Conservation (phyloP, 2,113 vertebrate species). For the Corythaixoides concolor region DNA sequence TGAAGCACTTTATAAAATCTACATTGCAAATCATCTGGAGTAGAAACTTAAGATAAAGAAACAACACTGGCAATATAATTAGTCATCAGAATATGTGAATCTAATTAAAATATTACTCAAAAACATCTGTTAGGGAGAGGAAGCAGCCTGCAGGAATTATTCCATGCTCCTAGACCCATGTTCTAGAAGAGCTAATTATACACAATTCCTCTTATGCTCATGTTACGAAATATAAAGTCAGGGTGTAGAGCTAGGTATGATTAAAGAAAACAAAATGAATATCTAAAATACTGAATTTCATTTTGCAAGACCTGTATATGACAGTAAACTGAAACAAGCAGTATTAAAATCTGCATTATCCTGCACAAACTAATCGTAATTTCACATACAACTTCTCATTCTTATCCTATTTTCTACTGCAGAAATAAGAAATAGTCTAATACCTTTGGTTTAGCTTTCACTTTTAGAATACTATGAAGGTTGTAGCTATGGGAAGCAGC, state of each 20-base stretch:
- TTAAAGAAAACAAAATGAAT: not conserved
- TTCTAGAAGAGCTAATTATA: slow-evolving; percentile 34
- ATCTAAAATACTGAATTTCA: not conserved
- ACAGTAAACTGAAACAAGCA: not conserved
- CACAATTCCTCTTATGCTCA: not conserved
- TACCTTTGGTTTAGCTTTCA: not conserved
- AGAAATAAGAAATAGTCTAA: not conserved
- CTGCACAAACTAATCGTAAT: not conserved
- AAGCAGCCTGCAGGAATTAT: slow-evolving; percentile 50
- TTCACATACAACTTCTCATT: not conserved
- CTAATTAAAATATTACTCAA: slow-evolving; percentile 58
- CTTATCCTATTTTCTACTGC: not conserved
- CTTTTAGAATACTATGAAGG: not conserved
- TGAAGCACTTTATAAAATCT: not conserved
- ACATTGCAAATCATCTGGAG: not conserved
- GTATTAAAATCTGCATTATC: not conserved
- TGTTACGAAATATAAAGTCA: slow-evolving; percentile 19
- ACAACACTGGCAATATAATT: slow-evolving; percentile 16
- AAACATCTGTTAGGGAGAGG: slow-evolving; percentile 42
- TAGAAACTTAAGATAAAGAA: not conserved
- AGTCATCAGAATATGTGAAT: slow-evolving; percentile 9
- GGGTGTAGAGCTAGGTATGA: not conserved
- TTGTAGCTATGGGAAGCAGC: not conserved
- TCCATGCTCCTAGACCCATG: slow-evolving; percentile 7
- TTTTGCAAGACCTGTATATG: not conserved